These are phyloP conservation scores for Paracentrotus lividus DNA, from an alignment of 53 echinoderm and acorn worm genomes.

Conservation along the genomic window DNA sequence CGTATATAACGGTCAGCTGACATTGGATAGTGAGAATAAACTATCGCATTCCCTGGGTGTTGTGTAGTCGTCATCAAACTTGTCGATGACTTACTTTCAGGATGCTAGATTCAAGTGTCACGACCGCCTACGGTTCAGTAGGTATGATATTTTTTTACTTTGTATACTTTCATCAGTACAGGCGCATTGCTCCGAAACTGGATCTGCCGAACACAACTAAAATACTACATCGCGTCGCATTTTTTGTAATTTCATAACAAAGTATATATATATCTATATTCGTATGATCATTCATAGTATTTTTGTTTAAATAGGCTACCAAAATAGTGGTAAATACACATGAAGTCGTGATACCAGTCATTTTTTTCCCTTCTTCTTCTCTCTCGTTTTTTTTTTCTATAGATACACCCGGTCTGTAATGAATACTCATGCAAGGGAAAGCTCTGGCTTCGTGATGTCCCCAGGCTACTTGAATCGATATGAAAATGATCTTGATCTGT, in stretches of 20 bases:
- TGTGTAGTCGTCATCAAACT: background rate
- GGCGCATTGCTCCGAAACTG: too few species aligned
- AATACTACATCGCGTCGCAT: too few species aligned
- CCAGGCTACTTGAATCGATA: conserved; percentile 45
- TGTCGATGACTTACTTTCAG: background rate
- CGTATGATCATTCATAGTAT: too few species aligned
- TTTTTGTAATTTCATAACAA: too few species aligned
- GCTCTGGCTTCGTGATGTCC: conserved; percentile 15
- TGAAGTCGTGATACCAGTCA: too few species aligned
- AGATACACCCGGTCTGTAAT: conserved; percentile 42
- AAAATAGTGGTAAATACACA: too few species aligned
- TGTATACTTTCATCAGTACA: too few species aligned
- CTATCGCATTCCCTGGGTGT: background rate
- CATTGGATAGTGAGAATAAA: background rate
- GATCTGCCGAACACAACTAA: too few species aligned
- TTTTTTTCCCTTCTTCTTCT: too few species aligned
- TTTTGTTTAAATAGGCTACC: too few species aligned
- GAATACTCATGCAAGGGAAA: background rate
- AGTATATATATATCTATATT: too few species aligned
- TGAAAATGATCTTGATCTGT: conserved; percentile 1
- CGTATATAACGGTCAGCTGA: background rate
- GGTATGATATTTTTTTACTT: too few species aligned
- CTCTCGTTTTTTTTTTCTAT: background rate
- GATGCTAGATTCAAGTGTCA: background rate
- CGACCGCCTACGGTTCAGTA: background rate